Evolutionary conservation across 2,113 vertebrate genomes (phyloP).

Genomic region (Stomatorhinus ivindoensis): DNA sequence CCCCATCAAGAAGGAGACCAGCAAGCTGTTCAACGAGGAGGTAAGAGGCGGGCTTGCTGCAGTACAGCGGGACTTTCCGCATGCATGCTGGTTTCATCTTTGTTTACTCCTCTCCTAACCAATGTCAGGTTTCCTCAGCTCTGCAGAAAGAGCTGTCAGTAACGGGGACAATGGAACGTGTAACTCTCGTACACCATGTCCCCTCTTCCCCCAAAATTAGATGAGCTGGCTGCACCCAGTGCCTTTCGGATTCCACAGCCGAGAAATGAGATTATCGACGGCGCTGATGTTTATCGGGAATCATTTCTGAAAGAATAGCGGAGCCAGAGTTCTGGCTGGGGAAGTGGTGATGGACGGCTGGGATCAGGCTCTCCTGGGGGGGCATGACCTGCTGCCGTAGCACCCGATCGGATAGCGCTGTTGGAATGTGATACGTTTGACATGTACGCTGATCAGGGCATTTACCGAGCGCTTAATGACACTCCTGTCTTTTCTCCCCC

Average conservation of each 20-base stretch:
- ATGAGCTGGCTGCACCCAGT: neutral
- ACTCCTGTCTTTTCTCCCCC: neutral
- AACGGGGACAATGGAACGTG: neutral
- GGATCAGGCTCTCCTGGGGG: neutral
- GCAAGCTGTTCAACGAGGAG: conserved; percentile 99
- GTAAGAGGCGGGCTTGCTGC: conserved; percentile 57
- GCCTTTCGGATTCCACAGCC: neutral
- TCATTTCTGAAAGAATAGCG: neutral
- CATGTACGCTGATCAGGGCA: neutral
- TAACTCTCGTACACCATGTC: neutral
- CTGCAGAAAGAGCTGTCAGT: neutral
- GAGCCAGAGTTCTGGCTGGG: neutral
- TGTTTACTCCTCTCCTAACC: neutral
- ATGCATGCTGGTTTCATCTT: neutral
- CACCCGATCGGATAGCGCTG: neutral
- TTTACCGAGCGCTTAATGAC: neutral
- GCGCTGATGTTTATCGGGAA: conserved; percentile 27
- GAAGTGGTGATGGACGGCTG: neutral
- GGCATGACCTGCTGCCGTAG: neutral
- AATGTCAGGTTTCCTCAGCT: neutral
- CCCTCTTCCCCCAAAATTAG: neutral
- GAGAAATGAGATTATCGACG: neutral
- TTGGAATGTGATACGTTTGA: neutral
- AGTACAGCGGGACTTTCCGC: neutral
- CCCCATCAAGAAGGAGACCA: conserved; percentile 99